These are phyloP conservation scores for Tor tambroides DNA, from an alignment of 2,113 vertebrate species.

Conservation along the genomic window DNA sequence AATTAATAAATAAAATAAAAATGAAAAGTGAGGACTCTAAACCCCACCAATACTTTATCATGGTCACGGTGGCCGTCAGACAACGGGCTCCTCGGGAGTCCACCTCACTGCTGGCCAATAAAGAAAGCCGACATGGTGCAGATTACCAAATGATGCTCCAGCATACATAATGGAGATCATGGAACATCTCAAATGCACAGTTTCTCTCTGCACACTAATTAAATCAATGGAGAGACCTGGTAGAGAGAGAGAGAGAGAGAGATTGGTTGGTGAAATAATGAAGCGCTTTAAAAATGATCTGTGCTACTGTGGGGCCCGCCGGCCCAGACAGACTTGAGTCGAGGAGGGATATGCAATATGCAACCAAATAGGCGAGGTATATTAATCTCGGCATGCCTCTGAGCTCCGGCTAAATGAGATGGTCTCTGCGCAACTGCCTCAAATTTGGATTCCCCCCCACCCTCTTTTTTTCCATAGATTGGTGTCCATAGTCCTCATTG, in stretches of 20 bases:
- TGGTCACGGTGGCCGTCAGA: constrained; percentile 21
- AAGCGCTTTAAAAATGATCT: constrained; percentile 81
- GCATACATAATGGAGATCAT: constrained; percentile 46
- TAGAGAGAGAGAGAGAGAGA: constrained; percentile 25
- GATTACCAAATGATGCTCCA: constrained; percentile 34
- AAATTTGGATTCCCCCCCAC: constrained; percentile 1
- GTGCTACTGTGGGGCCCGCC: constrained; percentile 68
- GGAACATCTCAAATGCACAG: constrained; percentile 19
- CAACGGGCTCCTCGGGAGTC: neutral
- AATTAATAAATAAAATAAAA: constrained; percentile 37
- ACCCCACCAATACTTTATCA: constrained; percentile 28
- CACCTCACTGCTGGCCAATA: constrained; percentile 31
- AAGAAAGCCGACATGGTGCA: constrained; percentile 17
- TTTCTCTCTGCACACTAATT: constrained; percentile 58
- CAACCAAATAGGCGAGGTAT: constrained; percentile 43
- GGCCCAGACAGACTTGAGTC: constrained; percentile 47
- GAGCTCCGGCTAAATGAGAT: constrained; percentile 50
- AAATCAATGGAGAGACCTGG: constrained; percentile 73
- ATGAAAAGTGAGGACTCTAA: constrained; percentile 21
- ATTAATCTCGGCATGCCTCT: constrained; percentile 52
- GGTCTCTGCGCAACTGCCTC: constrained; percentile 38
- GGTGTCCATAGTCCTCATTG: constrained; percentile 26
- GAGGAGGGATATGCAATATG: constrained; percentile 30
- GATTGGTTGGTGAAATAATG: constrained; percentile 73
- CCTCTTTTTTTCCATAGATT: constrained; percentile 31